A percentile compares a stretch with the other conserved stretches of the same genome.
Evolutionary conservation across 1,140 invertebrate species (phyloP).

Genomic region (Zaprionus inermis): DNA sequence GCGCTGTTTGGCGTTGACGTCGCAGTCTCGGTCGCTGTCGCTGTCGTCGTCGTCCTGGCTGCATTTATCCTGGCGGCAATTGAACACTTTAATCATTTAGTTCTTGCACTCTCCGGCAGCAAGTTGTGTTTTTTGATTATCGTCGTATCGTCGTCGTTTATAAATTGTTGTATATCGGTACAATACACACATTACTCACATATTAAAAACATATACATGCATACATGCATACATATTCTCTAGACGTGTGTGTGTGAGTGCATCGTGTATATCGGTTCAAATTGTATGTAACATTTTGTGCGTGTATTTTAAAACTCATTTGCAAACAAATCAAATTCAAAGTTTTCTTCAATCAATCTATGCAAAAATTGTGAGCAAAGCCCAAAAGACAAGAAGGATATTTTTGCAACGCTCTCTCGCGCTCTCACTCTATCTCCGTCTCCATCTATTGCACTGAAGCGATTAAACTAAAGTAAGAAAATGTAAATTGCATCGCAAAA

Average conservation of each 20-base stretch:
- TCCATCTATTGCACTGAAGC: not conserved
- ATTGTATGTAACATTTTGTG: conserved; percentile 43
- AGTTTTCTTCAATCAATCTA: conserved; percentile 37
- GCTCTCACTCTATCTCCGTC: conserved; percentile 8
- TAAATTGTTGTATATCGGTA: conserved; percentile 81
- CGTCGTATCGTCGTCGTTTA: conserved; percentile 79
- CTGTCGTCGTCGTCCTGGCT: conserved; percentile 65
- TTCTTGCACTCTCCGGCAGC: conserved; percentile 84
- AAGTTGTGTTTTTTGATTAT: conserved; percentile 84
- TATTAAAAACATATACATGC: conserved; percentile 28
- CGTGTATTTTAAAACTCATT: conserved; percentile 72
- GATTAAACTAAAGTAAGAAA: conserved; percentile 62
- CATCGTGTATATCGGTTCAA: conserved; percentile 41
- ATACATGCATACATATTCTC: conserved; percentile 18
- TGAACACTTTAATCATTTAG: conserved; percentile 83
- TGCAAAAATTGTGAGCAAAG: conserved; percentile 31
- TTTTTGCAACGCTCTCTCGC: conserved; percentile 46
- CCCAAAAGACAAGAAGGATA: conserved; percentile 44
- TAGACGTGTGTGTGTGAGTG: conserved; percentile 8
- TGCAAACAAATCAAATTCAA: conserved; percentile 44
- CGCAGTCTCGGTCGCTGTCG: conserved; percentile 34
- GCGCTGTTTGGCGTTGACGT: conserved; percentile 32
- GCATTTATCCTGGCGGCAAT: conserved; percentile 79
- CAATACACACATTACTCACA: conserved; percentile 74
- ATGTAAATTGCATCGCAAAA: conserved; percentile 16